Evolutionary conservation across 2,113 vertebrate genomes (phyloP).

Genomic region (Elephantulus edwardii): DNA sequence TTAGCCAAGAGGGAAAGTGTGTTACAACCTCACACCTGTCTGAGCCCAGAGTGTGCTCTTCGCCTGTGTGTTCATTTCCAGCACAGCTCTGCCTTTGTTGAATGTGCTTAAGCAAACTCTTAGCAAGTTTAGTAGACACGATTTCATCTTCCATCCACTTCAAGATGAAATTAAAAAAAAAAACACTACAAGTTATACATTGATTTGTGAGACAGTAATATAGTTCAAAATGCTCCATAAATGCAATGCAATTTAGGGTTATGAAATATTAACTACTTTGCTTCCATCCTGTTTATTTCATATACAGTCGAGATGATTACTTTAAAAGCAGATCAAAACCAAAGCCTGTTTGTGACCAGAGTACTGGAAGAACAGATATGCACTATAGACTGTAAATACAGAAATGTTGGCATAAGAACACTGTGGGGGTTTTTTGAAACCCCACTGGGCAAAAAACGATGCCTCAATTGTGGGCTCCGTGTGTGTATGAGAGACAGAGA

Average conservation of each 20-base stretch:
- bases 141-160: constrained; percentile 8
- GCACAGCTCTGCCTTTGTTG: neutral
- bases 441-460: neutral
- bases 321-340: constrained; percentile 22
- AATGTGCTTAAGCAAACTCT: constrained; percentile 28
- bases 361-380: neutral
- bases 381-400: too few species aligned
- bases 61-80: neutral
- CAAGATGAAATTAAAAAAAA: neutral
- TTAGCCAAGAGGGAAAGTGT: neutral
- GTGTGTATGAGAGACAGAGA: neutral
- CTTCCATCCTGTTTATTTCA: neutral
- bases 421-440: neutral
- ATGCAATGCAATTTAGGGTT: neutral
- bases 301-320: neutral
- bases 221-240: constrained; percentile 7
- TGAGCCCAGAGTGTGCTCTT: neutral
- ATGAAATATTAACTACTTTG: neutral
- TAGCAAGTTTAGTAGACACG: constrained; percentile 4
- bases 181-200: neutral
- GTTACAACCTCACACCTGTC: neutral
- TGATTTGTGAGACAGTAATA: neutral
- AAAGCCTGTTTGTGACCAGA: neutral
- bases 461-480: neutral
- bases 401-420: neutral